phyloP scores from a whole-genome alignment of 2,113 vertebrate species.

The Prionailurus viverrinus region DNA sequence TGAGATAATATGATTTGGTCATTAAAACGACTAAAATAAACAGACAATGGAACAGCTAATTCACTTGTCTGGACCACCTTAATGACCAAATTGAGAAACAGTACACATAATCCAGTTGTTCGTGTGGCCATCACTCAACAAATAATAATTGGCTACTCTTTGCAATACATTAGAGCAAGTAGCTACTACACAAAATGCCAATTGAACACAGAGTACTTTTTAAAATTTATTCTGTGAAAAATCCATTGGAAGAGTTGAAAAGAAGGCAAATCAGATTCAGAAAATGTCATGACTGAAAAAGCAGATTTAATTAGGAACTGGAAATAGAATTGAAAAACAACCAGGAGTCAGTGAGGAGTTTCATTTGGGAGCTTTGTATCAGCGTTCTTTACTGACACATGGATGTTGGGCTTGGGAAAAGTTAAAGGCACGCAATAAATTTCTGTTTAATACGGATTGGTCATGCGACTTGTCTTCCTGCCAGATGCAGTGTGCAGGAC shows the following conservation, averaged over 20 bases:
- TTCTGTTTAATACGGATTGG: neutral
- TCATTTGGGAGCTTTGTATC: neutral
- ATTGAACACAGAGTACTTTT: slow-evolving; percentile 59
- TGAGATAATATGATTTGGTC: slow-evolving; percentile 24
- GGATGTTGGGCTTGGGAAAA: neutral
- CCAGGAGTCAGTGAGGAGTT: slow-evolving; percentile 43
- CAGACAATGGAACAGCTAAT: slow-evolving; percentile 21
- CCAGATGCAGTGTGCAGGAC: neutral
- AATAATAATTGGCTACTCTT: slow-evolving; percentile 60
- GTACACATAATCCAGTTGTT: slow-evolving; percentile 6
- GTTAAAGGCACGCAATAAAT: neutral
- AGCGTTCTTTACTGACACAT: neutral
- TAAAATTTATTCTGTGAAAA: slow-evolving; percentile 52
- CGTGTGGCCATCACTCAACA: slow-evolving; percentile 1
- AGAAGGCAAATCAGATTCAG: slow-evolving; percentile 64
- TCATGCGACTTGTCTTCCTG: neutral
- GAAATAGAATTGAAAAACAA: slow-evolving; percentile 66
- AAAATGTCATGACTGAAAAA: slow-evolving; percentile 74
- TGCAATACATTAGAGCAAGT: slow-evolving; percentile 45
- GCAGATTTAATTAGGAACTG: slow-evolving; percentile 74
- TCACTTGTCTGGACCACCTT: neutral
- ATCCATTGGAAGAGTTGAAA: slow-evolving; percentile 47
- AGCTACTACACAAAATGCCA: slow-evolving; percentile 48
- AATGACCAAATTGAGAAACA: slow-evolving; percentile 33
- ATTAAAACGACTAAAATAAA: slow-evolving; percentile 57